These are phyloP conservation scores for Actinemys pallida DNA, from an alignment of 2,113 vertebrate species.

Conservation along the genomic window DNA sequence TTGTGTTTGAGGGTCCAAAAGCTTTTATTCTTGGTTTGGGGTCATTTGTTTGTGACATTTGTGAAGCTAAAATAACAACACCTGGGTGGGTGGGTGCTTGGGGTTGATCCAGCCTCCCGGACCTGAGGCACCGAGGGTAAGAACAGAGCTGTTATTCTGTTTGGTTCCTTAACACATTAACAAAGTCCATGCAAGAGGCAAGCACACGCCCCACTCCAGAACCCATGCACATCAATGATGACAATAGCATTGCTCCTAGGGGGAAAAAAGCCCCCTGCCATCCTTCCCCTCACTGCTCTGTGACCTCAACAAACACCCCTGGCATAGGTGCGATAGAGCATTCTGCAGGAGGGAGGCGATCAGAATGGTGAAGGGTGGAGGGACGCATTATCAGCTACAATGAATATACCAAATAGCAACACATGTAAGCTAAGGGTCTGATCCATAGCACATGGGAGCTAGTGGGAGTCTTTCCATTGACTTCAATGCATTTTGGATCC, in stretches of 20 bases:
- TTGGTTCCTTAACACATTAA: neutral
- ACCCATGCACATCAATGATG: neutral
- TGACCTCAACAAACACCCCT: neutral
- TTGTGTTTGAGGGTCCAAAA: neutral
- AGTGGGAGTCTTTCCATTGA: neutral
- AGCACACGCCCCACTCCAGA: fast-evolving
- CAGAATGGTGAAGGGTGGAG: neutral
- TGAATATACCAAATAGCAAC: neutral
- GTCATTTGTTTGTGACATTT: neutral
- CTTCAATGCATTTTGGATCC: conserved; percentile 20
- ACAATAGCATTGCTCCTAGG: fast-evolving
- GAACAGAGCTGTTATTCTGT: neutral
- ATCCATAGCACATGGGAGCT: conserved; percentile 19
- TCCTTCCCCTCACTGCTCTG: neutral
- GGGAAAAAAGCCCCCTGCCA: neutral
- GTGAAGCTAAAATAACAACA: neutral
- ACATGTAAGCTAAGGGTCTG: neutral
- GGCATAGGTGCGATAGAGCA: fast-evolving
- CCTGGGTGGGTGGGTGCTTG: neutral
- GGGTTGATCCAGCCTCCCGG: neutral
- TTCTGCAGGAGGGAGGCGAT: neutral
- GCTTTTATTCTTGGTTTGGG: neutral
- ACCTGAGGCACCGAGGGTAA: neutral
- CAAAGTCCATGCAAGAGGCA: neutral
- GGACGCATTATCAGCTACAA: neutral